phyloP scores from a whole-genome alignment of 1,140 invertebrate species.

The Spodoptera frugiperda region DNA sequence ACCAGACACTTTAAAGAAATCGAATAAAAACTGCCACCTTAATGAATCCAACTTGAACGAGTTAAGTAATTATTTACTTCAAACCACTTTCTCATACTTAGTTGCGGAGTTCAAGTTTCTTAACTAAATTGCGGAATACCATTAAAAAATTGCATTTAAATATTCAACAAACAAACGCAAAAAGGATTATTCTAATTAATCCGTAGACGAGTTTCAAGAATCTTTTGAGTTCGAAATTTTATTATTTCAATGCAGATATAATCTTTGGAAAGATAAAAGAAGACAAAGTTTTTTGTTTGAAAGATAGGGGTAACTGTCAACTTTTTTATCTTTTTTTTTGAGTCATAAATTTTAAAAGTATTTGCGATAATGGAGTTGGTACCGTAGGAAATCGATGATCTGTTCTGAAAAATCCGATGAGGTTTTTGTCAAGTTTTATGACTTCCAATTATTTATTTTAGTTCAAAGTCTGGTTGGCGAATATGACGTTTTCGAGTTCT shows the following conservation, averaged over 20 bases:
- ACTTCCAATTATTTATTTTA: no score
- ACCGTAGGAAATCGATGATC: no score
- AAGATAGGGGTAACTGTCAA: background rate
- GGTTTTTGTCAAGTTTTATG: no score
- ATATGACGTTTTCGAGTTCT: no score
- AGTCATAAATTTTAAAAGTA: no score
- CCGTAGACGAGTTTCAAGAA: conserved; percentile 26
- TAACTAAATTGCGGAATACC: background rate
- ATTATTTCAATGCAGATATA: conserved; percentile 25
- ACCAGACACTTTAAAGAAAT: background rate
- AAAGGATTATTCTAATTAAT: conserved; percentile 41
- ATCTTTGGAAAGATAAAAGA: conserved; percentile 25
- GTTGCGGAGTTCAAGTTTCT: background rate
- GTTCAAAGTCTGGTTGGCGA: no score
- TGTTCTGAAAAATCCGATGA: no score
- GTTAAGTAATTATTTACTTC: background rate
- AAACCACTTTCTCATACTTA: conserved; percentile 11
- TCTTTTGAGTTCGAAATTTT: conserved; percentile 24
- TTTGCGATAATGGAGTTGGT: no score
- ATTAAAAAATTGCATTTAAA: conserved; percentile 31
- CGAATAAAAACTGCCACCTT: background rate
- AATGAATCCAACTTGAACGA: background rate
- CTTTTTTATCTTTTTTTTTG: conserved; percentile 17
- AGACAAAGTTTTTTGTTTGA: conserved; percentile 1
- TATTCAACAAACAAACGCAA: conserved; percentile 40